phyloP scores from a whole-genome alignment of 2,888 invertebrate genomes.

The Latheticus oryzae region DNA sequence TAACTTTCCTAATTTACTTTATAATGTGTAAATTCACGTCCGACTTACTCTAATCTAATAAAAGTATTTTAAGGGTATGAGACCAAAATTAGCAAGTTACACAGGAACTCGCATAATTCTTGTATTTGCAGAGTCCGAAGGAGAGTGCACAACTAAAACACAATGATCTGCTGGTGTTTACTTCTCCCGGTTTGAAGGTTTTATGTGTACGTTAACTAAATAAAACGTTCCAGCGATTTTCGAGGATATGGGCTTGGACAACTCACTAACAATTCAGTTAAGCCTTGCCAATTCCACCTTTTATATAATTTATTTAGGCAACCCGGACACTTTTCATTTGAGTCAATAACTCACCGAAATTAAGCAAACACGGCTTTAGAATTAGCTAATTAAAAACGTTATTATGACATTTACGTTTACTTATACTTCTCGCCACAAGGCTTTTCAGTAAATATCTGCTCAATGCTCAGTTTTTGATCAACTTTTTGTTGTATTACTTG shows the following conservation, averaged over 20 bases:
- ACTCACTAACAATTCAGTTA: constrained; percentile 15
- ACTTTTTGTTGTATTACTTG: too few relatives aligned
- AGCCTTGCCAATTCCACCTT: constrained; percentile 10
- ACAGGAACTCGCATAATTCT: constrained; percentile 37
- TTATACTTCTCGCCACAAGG: too few relatives aligned
- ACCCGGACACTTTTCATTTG: constrained; percentile 15
- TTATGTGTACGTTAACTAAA: constrained; percentile 28
- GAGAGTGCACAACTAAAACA: constrained; percentile 32
- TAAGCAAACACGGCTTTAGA: constrained; percentile 15
- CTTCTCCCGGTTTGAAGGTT: constrained; percentile 29
- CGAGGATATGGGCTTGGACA: background rate
- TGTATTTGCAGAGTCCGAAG: constrained; percentile 23
- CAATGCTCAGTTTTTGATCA: too few relatives aligned
- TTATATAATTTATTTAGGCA: constrained; percentile 15
- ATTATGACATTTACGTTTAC: constrained; percentile 3
- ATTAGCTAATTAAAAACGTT: constrained; percentile 27
- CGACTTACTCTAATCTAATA: constrained; percentile 24
- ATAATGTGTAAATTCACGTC: constrained; percentile 15
- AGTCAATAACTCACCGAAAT: constrained; percentile 31
- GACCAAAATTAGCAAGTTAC: constrained; percentile 34
- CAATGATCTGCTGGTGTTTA: constrained; percentile 29
- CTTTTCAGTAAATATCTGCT: too few relatives aligned
- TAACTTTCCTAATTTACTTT: constrained; percentile 40
- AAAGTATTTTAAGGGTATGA: constrained; percentile 34
- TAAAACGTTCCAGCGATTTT: constrained; percentile 28